Evolutionary conservation across 1,140 invertebrate genomes (phyloP).

Genomic region (Diuraphis noxia): DNA sequence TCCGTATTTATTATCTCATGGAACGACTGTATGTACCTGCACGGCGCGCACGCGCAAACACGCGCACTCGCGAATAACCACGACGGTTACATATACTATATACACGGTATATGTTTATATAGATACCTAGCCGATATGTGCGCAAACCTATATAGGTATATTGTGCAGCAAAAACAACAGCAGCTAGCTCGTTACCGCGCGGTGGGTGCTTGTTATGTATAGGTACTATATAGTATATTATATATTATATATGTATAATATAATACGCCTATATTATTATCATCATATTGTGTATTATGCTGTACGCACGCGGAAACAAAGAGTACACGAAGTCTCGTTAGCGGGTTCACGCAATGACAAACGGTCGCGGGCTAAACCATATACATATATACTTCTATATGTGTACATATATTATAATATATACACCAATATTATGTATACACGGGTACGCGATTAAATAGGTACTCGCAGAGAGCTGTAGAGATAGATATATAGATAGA

Average conservation of each 20-base stretch:
- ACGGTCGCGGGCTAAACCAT: neutral
- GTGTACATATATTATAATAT: neutral
- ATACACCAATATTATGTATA: neutral
- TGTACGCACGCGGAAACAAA: constrained; percentile 33
- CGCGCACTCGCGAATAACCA: no score
- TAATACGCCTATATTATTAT: neutral
- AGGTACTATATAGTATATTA: neutral
- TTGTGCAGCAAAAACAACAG: no score
- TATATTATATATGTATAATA: no score
- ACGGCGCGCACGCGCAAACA: neutral
- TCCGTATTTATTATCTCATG: neutral
- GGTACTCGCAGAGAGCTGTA: neutral
- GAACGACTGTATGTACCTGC: neutral
- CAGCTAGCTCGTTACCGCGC: neutral
- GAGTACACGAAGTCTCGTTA: constrained; percentile 51
- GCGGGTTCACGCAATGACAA: constrained; percentile 23
- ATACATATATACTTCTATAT: neutral
- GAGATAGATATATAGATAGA: neutral
- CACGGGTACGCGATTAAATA: neutral
- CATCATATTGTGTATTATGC: neutral
- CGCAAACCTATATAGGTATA: neutral
- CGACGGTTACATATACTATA: neutral
- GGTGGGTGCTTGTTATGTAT: neutral
- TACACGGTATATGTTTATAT: neutral
- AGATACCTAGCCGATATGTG: neutral